Percentiles rank a stretch among this genome's conserved stretches.
Conservation (phyloP, 2,888 invertebrate species). For the Nudaria mundana region DNA sequence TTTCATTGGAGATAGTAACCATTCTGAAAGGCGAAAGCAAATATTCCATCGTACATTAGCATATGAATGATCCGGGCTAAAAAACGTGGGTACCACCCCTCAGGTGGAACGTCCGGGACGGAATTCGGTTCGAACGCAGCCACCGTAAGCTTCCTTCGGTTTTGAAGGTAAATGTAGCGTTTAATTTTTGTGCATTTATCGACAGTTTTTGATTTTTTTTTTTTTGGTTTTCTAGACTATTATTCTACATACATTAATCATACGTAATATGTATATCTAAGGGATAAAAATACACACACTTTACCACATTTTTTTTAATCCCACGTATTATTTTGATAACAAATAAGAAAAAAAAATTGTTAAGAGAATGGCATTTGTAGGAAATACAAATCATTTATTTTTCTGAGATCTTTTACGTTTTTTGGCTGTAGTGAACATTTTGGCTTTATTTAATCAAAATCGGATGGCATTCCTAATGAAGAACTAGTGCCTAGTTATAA, state of each 20-base stretch:
- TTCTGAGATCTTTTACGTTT: too few species aligned
- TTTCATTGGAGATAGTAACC: conserved; percentile 29
- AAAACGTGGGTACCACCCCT: conserved; percentile 42
- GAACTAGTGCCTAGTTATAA: too few species aligned
- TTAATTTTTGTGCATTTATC: conserved; percentile 9
- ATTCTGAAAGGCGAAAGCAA: conserved; percentile 36
- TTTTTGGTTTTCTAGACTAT: not conserved
- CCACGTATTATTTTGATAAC: not conserved
- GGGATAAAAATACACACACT: not conserved
- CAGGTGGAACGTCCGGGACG: conserved; percentile 60
- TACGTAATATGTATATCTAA: too few species aligned
- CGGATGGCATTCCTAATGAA: too few species aligned
- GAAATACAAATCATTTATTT: too few species aligned
- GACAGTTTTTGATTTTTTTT: too few species aligned
- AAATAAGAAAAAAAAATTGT: not conserved
- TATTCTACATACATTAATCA: too few species aligned
- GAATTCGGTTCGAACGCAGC: conserved; percentile 58
- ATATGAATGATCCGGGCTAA: conserved; percentile 71
- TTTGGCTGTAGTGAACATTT: too few species aligned
- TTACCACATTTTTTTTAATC: not conserved
- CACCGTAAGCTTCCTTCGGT: conserved; percentile 29
- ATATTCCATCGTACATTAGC: conserved; percentile 61
- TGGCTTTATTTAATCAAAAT: too few species aligned
- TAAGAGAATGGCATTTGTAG: not conserved
- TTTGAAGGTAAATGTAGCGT: conserved; percentile 32